phyloP scores from a whole-genome alignment of 2,888 invertebrate genomes.

The Sphaerophoria taeniata region DNA sequence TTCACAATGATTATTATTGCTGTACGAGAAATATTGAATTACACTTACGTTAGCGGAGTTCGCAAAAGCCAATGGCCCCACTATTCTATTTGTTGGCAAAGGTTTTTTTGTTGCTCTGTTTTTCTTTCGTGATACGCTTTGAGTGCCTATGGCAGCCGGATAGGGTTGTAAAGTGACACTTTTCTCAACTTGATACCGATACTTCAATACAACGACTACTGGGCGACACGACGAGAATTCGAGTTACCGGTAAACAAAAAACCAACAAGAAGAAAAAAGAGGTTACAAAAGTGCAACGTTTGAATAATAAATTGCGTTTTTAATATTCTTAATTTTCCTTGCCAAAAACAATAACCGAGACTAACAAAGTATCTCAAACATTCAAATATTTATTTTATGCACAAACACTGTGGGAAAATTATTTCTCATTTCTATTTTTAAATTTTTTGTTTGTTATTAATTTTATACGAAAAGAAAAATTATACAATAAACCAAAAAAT shows the following conservation, averaged over 20 bases:
- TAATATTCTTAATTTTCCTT: slow-evolving; percentile 28
- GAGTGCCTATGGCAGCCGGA: slow-evolving; percentile 19
- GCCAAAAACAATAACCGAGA: slow-evolving; percentile 30
- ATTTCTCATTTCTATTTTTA: slow-evolving; percentile 70
- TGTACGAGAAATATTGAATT: slow-evolving; percentile 44
- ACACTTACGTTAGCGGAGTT: slow-evolving; percentile 66
- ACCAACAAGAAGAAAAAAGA: slow-evolving; percentile 13
- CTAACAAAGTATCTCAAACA: slow-evolving; percentile 44
- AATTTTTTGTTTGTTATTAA: slow-evolving; percentile 33
- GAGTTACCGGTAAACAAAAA: slow-evolving; percentile 6
- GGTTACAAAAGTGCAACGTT: slow-evolving; percentile 44
- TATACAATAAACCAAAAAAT: slow-evolving; percentile 25
- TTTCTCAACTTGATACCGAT: slow-evolving; percentile 29
- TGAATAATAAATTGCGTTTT: slow-evolving; percentile 29
- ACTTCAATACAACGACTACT: slow-evolving; percentile 14
- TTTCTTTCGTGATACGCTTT: slow-evolving; percentile 15
- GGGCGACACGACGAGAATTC: not conserved
- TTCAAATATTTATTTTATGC: slow-evolving; percentile 19
- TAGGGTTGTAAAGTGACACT: slow-evolving; percentile 56
- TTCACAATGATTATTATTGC: slow-evolving; percentile 29
- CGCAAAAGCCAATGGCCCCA: slow-evolving; percentile 55
- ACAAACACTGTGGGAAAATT: slow-evolving; percentile 57
- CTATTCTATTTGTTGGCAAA: slow-evolving; percentile 19
- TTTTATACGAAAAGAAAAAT: slow-evolving; percentile 43
- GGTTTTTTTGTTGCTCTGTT: not conserved